Conservation (phyloP, 2,888 invertebrate genomes). For the Boloria euphrosyne region DNA sequence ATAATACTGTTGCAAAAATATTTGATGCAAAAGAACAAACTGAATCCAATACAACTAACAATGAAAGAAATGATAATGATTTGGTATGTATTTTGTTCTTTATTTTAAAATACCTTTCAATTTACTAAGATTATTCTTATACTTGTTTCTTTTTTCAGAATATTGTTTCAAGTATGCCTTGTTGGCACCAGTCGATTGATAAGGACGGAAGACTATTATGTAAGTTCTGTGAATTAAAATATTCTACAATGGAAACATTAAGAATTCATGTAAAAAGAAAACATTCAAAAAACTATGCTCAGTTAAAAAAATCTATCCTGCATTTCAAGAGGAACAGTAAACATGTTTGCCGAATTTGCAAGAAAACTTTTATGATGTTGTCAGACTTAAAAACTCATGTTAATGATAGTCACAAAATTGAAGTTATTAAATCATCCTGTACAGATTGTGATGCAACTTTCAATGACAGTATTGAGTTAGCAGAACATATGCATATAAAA, state of each 20-base stretch:
- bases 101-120: no score
- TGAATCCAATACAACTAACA: no score
- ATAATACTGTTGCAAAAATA: no score
- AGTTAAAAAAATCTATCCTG: slow-evolving; percentile 38
- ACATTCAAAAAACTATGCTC: slow-evolving; percentile 42
- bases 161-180: slow-evolving; percentile 29
- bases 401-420: slow-evolving; percentile 35
- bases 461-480: slow-evolving; percentile 36
- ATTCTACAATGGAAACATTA: slow-evolving; percentile 47
- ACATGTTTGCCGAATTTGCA: slow-evolving; percentile 49
- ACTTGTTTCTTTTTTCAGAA: slow-evolving; percentile 13
- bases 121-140: neutral
- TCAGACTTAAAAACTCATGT: slow-evolving; percentile 44
- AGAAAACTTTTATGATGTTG: slow-evolving; percentile 41
- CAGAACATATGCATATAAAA: slow-evolving; percentile 41
- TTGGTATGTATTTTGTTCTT: no score
- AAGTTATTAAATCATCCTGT: slow-evolving; percentile 42
- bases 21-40: no score
- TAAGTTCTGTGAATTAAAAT: slow-evolving; percentile 51
- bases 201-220: slow-evolving; percentile 45
- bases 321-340: slow-evolving; percentile 44
- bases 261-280: slow-evolving; percentile 48
- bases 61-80: neutral
- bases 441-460: slow-evolving; percentile 47
- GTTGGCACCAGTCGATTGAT: slow-evolving; percentile 44